Evolutionary conservation across 2,113 vertebrate genomes (phyloP), one percentile per base, ranked within the genome.

Genomic region (Callipepla californica): DNA sequence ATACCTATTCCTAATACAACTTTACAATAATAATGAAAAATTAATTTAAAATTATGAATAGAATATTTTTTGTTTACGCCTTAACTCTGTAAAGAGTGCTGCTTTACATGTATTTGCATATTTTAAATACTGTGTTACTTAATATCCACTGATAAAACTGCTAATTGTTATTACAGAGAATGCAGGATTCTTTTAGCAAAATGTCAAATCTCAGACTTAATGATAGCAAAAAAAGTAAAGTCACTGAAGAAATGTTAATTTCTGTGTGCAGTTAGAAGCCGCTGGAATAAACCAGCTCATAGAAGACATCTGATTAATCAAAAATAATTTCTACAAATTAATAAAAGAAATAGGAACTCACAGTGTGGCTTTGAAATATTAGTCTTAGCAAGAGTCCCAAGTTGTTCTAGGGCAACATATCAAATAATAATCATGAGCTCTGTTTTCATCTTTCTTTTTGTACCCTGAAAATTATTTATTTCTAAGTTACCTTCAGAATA

Each of bases 291-390:
- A 59, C 26, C 62, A 77, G 17, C 20, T 13, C 50, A 44, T 3
- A 67, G 85, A 80, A 78, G 36, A 28, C 1, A 8, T 44, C 28
- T 74, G 38, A 58, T 89, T 77, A 40, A 13, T 32, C 25, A 36
- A 94, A 94, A 84, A 55, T 80, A 44, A 45, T 80, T 80, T 58
- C n/a, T 36, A 87, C 9, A 13, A 34, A 11, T 5, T 91, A 72
- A 70, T 48, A 47, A 81, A 70, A 94, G 22, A 9, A 72, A 65
- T 78, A 63, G 75, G 40, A 76, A 77, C 26, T 18, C 15, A 42
- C 17, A 74, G 92, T 83, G 9, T 45, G 25, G 63, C 47, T 63
- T 77, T 85, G 36, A 85, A 94, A 69, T 95, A 87, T 42, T 78
- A 78, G 61, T 89, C 82, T 70, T 82, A 70, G 68, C 21, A 87